Evolutionary conservation across 2,113 vertebrate genomes (phyloP).

Genomic region (Psittacula cyanocephala): DNA sequence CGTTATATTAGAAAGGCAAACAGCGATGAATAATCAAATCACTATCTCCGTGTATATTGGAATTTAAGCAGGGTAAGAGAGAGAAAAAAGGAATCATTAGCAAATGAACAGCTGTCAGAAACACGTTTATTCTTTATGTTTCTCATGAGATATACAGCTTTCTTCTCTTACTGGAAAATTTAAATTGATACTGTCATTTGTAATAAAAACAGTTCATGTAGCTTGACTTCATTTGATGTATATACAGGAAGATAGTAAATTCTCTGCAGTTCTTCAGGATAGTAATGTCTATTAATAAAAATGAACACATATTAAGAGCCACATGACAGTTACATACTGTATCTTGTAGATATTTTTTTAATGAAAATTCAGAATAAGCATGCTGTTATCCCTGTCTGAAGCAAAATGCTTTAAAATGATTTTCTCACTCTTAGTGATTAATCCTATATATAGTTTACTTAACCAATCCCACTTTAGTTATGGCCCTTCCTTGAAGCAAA

Average conservation of each 20-base stretch:
- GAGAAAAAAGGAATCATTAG: background rate
- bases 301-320: background rate
- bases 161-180: background rate
- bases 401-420: background rate
- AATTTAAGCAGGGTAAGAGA: background rate
- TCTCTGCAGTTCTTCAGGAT: background rate
- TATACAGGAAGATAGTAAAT: background rate
- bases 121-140: background rate
- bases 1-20: background rate
- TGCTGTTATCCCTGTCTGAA: background rate
- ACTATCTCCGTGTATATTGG: background rate
- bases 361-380: background rate
- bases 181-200: background rate
- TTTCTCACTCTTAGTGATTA: background rate
- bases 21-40: background rate
- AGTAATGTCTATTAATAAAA: background rate
- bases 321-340: background rate
- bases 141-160: background rate
- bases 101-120: conserved; percentile 13
- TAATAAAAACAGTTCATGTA: background rate
- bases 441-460: background rate
- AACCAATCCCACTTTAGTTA: background rate
- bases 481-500: background rate
- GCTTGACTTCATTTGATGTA: background rate
- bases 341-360: background rate